Percentiles rank a stretch among this genome's conserved stretches.
These are phyloP conservation scores for Thecocarcelia acutangulata DNA, from an alignment of 2,888 invertebrate genomes.

Conservation along the genomic window DNA sequence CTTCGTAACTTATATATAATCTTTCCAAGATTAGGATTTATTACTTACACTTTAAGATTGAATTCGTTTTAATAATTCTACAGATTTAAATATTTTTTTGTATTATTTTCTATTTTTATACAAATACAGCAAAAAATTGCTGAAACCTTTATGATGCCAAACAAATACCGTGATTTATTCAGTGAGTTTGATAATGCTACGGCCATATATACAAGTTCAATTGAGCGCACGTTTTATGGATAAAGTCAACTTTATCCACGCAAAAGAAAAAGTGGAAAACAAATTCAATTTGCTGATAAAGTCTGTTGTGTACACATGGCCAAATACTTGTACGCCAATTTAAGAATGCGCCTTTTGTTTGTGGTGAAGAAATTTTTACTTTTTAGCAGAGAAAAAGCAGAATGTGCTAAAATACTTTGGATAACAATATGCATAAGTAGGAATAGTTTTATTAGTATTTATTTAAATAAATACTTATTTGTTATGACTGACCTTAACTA, in stretches of 20 bases:
- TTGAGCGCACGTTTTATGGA: conserved; percentile 68
- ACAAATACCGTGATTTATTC: conserved; percentile 66
- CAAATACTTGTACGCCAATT: conserved; percentile 24
- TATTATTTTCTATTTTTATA: conserved; percentile 3
- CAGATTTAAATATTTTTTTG: too few species aligned
- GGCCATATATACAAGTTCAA: conserved; percentile 63
- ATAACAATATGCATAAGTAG: too few species aligned
- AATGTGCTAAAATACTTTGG: too few species aligned
- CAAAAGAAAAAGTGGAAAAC: conserved; percentile 21
- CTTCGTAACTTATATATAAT: too few species aligned
- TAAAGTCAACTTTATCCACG: conserved; percentile 66
- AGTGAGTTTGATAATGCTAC: conserved; percentile 57
- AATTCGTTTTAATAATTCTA: neutral
- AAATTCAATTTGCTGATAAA: conserved; percentile 63
- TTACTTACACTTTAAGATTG: too few species aligned
- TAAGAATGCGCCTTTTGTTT: conserved; percentile 23
- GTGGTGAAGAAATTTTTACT: too few species aligned
- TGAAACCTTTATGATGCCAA: conserved; percentile 59
- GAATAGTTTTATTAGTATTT: too few species aligned
- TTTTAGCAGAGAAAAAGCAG: too few species aligned
- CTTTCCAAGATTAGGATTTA: too few species aligned
- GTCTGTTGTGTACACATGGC: conserved; percentile 29
- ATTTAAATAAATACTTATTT: too few species aligned
- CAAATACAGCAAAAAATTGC: conserved; percentile 9
- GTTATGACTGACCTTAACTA: too few species aligned